Base-by-base conservation (phyloP, 2,888 invertebrate species). In the Hedychridium roseum region DNA sequence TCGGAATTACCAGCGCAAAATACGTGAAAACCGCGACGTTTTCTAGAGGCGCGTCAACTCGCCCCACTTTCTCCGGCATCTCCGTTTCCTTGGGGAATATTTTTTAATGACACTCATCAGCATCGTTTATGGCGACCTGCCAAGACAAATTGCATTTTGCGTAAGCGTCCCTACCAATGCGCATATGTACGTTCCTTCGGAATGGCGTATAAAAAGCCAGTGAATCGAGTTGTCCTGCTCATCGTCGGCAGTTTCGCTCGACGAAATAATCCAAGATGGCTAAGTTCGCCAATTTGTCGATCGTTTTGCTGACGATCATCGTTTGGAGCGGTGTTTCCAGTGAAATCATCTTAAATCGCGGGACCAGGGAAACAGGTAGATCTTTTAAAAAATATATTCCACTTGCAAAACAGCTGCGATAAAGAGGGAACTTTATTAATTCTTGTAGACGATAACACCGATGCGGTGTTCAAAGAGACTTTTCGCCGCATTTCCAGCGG, bases 21-120 rank as follows among this genome's bases (percentile, higher is more conserved):
- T 9, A 15, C n/a, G 2, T 11, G 6, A 3, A 28, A 21, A 43
- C 30, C 15, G 43, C 41, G 41, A 36, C 12, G 42, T 63, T 63
- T 63, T 64, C 60, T 46, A 54, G 41, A 45, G 37, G 31, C 42
- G 44, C 47, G 54, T 44, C 55, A 51, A 45, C 40, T 21, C 50
- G 63, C 53, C 57, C 63, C 63, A 63, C 63, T 64, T 64, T 64
- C 63, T 57, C 63, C 43, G 50, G 53, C 43, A 50, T 60, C 57
- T 57, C 52, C 50, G 51, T 47, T n/a, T n/a, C n/a, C n/a, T n/a
- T n/a, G n/a, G n/a, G n/a, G n/a, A n/a, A n/a, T n/a, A n/a, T n/a
- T 41, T 46, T 60, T 57, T 52, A 58, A 64, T 64, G 55, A 58
- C 63, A 57, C 48, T 55, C 52, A 63, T 64, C 50, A 52, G 50